Conservation (phyloP, 2,888 invertebrate species). For the Tenthredo amoena region DNA sequence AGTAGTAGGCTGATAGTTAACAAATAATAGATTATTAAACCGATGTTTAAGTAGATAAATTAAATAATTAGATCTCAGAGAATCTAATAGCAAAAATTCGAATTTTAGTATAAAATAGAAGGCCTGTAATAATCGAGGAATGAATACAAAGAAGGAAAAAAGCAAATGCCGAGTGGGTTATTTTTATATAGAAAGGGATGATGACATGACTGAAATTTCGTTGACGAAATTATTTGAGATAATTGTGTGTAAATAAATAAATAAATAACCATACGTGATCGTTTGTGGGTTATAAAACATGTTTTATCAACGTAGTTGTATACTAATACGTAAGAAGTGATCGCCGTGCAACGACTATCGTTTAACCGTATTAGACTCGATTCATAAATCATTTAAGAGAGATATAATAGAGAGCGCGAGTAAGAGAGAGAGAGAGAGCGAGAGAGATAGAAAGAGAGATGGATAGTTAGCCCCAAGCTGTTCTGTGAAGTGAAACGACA, state of each 20-base stretch:
- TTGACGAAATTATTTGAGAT: neutral
- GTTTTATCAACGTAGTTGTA: constrained; percentile 6
- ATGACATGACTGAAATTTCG: neutral
- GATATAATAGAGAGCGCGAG: constrained; percentile 18
- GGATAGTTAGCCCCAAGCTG: constrained; percentile 25
- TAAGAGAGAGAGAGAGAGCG: neutral
- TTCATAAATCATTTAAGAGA: constrained; percentile 45
- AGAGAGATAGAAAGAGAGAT: neutral
- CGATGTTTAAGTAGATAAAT: neutral
- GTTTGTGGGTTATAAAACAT: neutral
- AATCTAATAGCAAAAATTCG: too few species aligned
- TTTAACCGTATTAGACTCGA: constrained; percentile 20
- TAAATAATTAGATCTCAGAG: too few species aligned
- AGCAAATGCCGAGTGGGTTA: too few species aligned
- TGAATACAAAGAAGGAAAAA: too few species aligned
- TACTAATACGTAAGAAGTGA: neutral
- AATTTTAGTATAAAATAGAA: too few species aligned
- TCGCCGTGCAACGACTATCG: neutral
- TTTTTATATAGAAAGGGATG: too few species aligned
- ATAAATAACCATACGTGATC: neutral
- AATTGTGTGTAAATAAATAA: neutral
- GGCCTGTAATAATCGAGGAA: too few species aligned
- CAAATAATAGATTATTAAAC: too few species aligned
- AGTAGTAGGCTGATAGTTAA: too few species aligned
- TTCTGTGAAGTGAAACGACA: constrained; percentile 49